Evolutionary conservation across 2,797 vertebrate genomes (phyloP), one percentile per base, ranked within the genome.

Genomic region (Muscicapa comitata): DNA sequence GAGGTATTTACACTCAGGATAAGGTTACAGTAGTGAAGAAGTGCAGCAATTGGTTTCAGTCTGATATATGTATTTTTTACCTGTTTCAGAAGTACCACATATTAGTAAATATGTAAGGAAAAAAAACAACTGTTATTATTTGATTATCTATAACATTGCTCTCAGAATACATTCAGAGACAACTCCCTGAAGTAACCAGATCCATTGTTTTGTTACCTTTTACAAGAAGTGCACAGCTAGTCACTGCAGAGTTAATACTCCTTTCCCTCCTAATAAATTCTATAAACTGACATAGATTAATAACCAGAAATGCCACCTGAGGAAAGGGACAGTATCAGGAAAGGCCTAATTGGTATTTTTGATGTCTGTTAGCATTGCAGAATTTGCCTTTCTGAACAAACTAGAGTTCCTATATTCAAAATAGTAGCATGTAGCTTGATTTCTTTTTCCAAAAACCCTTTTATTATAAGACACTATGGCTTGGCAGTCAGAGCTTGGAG

Each of bases 171-270:
- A 47, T 71, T 74, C 57, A 68, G 35, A 88, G 28, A 70, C 51
- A 71, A 31, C 18, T 31, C 43, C 37, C 23, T 58, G 25, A 42
- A 74, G 38, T n/a, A 78, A 53, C 20, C 24, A 51, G 20, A 57
- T 37, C 17, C 7, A 35, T 58, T 0, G 0, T 26, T 85, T 50
- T 5, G 1, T n/a, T 61, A 25, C 11, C 28, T 57, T 40, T 67
- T 63, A n/a, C 18, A 73, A 79, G 24, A 11, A 66, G 7, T 80
- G 23, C 10, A 73, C 4, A 25, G 17, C 15, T 66, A 55, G 14
- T 50, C 48, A 57, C 40, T 73, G 77, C 37, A 43, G 79, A 76
- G 20, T 59, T 54, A 75, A 58, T 57, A 76, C 7, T 81, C 13
- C 28, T 70, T 76, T 71, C 71, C 19, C 50, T 82, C n/a, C 37